A percentile compares a stretch with the other conserved stretches of the same genome.
phyloP scores from a whole-genome alignment of 1,140 invertebrate genomes.

The Drosophila bipectinata region DNA sequence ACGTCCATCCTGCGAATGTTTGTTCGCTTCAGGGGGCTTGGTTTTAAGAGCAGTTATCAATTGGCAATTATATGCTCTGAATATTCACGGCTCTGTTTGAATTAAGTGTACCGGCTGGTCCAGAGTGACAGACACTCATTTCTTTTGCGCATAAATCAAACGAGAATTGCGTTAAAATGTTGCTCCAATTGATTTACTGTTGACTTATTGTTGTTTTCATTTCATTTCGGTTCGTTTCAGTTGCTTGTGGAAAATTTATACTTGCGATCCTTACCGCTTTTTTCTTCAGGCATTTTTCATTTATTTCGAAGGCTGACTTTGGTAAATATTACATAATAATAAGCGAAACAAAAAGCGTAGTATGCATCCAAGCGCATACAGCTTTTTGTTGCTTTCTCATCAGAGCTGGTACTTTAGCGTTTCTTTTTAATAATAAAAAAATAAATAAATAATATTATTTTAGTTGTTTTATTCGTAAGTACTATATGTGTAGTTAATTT shows the following conservation, averaged over 20 bases:
- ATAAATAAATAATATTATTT: neutral
- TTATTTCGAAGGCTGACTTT: constrained; percentile 30
- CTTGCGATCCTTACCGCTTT: constrained; percentile 11
- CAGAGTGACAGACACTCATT: constrained; percentile 12
- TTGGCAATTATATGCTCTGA: constrained; percentile 23
- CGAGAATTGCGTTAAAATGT: constrained; percentile 25
- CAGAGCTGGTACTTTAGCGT: neutral
- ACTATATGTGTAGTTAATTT: neutral
- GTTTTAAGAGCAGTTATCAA: constrained; percentile 9
- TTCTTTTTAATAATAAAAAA: neutral
- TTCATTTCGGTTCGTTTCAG: constrained; percentile 31
- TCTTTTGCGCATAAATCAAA: constrained; percentile 43
- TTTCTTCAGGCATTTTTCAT: constrained; percentile 15
- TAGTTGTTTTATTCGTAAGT: neutral
- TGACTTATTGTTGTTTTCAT: constrained; percentile 58
- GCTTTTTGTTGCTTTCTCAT: neutral
- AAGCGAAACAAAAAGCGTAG: constrained; percentile 40
- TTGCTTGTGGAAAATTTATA: constrained; percentile 24
- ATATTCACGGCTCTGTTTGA: neutral
- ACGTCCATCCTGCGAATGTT: neutral
- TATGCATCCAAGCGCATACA: constrained; percentile 31
- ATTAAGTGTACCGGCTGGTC: constrained; percentile 22
- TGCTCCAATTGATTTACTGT: constrained; percentile 64
- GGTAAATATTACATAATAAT: constrained; percentile 60
- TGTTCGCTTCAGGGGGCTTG: neutral